phyloP scores from a whole-genome alignment of 1,140 invertebrate species.

The Linepithema humile region DNA sequence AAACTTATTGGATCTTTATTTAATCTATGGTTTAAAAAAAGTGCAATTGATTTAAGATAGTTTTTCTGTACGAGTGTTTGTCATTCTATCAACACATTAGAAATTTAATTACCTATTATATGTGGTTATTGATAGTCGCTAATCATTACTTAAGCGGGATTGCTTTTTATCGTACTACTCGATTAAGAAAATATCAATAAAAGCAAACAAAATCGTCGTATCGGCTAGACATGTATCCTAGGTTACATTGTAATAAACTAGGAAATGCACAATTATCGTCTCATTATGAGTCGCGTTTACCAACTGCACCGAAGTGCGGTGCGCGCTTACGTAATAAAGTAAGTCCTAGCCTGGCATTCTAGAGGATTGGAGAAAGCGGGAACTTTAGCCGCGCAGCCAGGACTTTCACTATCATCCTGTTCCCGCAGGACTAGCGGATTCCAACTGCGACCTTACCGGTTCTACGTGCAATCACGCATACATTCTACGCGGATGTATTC shows the following conservation, averaged over 20 bases:
- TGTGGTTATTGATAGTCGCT: neutral
- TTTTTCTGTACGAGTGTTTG: neutral
- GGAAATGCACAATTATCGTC: neutral
- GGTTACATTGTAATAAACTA: neutral
- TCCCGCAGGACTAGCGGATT: neutral
- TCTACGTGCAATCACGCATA: neutral
- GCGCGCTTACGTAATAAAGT: slow-evolving; percentile 11
- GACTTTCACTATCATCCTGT: slow-evolving; percentile 60
- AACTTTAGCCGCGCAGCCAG: slow-evolving; percentile 11
- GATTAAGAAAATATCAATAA: neutral
- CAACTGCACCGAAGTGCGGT: neutral
- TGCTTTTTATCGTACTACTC: neutral
- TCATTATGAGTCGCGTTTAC: neutral
- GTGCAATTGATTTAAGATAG: neutral
- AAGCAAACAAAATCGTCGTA: neutral
- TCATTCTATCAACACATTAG: neutral
- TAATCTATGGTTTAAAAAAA: neutral
- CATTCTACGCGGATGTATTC: neutral
- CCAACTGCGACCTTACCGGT: neutral
- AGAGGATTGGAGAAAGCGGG: slow-evolving; percentile 58
- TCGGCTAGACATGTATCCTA: neutral
- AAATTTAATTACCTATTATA: neutral
- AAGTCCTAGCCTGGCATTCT: slow-evolving; percentile 31
- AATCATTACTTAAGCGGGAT: neutral
- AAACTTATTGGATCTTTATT: neutral